Conservation (phyloP, 2,113 vertebrate genomes). For the Alaudala cheleensis region DNA sequence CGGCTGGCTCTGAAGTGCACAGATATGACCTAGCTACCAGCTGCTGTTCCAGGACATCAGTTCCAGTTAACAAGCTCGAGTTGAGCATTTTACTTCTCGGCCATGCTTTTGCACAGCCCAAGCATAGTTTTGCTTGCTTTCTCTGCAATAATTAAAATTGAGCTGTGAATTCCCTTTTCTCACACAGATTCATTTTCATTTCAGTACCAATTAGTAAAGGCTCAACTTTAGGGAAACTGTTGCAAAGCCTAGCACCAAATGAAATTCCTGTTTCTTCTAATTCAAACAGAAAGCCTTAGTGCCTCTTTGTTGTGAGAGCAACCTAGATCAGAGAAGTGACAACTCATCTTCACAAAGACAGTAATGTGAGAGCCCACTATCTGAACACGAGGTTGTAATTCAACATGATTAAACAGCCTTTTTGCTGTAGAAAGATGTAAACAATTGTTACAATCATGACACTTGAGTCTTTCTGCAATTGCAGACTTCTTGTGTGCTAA, state of each 20-base stretch:
- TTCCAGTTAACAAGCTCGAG: neutral
- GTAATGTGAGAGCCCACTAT: neutral
- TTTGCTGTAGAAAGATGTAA: conserved; percentile 30
- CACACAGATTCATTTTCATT: conserved; percentile 30
- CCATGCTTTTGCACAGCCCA: neutral
- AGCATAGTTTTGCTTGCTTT: neutral
- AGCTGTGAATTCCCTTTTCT: conserved; percentile 17
- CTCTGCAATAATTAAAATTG: conserved; percentile 13
- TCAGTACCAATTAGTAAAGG: conserved; percentile 30
- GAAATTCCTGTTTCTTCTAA: neutral
- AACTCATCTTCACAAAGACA: conserved; percentile 42
- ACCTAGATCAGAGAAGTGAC: conserved; percentile 46
- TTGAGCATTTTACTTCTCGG: neutral
- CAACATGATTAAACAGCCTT: conserved; percentile 27
- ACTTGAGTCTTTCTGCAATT: neutral
- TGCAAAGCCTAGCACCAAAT: neutral
- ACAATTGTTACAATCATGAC: neutral
- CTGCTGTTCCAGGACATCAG: neutral
- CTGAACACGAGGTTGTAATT: conserved; percentile 23
- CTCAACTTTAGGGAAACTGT: conserved; percentile 15
- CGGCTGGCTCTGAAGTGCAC: neutral
- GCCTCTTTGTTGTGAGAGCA: conserved; percentile 27
- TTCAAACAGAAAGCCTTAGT: conserved; percentile 36
- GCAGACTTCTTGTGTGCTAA: conserved; percentile 32
- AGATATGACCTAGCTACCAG: neutral